phyloP scores from a whole-genome alignment of 1,140 invertebrate genomes.

The Eufriesea mexicana region DNA sequence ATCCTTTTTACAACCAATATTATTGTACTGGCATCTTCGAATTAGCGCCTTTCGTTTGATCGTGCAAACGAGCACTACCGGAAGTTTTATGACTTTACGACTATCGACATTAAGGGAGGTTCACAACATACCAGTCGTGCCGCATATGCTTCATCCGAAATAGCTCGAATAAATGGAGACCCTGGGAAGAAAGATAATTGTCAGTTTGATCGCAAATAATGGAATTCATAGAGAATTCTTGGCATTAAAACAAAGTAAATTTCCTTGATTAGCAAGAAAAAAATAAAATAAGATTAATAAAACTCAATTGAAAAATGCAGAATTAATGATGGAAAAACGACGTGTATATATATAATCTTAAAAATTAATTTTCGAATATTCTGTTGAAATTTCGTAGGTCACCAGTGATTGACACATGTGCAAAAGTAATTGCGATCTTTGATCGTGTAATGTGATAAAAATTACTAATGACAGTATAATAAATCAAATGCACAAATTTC shows the following conservation, averaged over 20 bases:
- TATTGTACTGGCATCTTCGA: neutral
- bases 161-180: neutral
- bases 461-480: neutral
- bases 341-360: too few species aligned
- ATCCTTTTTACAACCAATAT: neutral
- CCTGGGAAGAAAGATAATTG: neutral
- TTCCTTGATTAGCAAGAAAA: neutral
- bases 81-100: neutral
- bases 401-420: neutral
- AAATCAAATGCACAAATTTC: neutral
- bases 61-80: neutral
- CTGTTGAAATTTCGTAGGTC: neutral
- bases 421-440: neutral
- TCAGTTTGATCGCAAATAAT: neutral
- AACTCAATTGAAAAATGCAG: neutral
- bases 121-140: neutral
- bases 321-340: too few species aligned
- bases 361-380: neutral
- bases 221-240: neutral
- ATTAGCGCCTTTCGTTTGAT: neutral
- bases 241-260: neutral
- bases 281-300: neutral
- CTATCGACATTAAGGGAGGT: neutral
- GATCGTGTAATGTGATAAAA: neutral
- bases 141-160: neutral